A percentile compares a stretch with the other conserved stretches of the same genome.
phyloP scores from a whole-genome alignment of 2,113 vertebrate genomes.

The Lampris incognitus region DNA sequence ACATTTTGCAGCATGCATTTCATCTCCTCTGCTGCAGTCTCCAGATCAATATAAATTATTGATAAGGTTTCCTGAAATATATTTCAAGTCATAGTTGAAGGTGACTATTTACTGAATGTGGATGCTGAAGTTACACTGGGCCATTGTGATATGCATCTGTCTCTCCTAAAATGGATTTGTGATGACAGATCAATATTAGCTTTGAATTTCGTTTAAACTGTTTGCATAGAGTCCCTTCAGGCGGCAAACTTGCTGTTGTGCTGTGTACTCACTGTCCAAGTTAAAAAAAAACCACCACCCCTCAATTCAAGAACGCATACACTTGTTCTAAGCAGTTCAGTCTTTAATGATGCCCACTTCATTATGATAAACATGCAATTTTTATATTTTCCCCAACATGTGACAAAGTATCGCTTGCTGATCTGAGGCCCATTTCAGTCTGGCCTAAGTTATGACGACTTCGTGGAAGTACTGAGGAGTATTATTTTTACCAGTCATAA shows the following conservation, averaged over 20 bases:
- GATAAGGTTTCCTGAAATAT: slow-evolving; percentile 55
- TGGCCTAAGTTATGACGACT: no score
- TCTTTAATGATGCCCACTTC: no score
- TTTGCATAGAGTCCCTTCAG: not conserved
- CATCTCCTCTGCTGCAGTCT: slow-evolving; percentile 52
- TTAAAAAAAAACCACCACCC: no score
- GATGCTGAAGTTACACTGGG: slow-evolving; percentile 46
- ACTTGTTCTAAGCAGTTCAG: no score
- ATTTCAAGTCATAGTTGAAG: slow-evolving; percentile 52
- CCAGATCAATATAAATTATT: slow-evolving; percentile 62
- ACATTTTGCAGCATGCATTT: slow-evolving; percentile 32
- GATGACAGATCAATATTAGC: slow-evolving; percentile 19
- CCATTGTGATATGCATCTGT: slow-evolving; percentile 36
- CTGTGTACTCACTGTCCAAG: no score
- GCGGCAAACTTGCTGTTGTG: not conserved
- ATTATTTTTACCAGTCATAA: no score
- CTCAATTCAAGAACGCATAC: no score
- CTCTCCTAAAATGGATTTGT: slow-evolving; percentile 41
- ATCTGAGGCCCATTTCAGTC: no score
- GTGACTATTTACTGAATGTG: slow-evolving; percentile 45
- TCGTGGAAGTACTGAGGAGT: no score
- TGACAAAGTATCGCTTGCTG: no score
- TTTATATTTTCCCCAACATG: no score
- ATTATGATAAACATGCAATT: no score
- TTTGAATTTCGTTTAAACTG: slow-evolving; percentile 37